Evolutionary conservation across 2,113 vertebrate species (phyloP), one percentile per base, ranked within the genome.

Genomic region (Athene cunicularia): DNA sequence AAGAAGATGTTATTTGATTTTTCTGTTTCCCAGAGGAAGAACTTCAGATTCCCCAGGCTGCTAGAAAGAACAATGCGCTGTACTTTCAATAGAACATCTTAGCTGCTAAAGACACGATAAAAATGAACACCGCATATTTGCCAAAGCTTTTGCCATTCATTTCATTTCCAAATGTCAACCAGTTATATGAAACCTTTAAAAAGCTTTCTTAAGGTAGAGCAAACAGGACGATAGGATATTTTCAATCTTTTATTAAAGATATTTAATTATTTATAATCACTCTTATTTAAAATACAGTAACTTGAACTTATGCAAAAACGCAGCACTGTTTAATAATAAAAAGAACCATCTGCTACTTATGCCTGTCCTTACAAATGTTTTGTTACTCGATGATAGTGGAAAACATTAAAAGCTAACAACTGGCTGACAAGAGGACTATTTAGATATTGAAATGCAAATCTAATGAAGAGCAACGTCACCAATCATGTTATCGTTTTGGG

Each of bases 151-250:
- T 5, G 6, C 76, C 76, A 93, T 96, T 92, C 77, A 95, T 89
- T 96, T 92, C 28, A 96, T 97, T 98, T 98, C 93, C 77, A 98
- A 98, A 98, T 98, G 97, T 95, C 98, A 98, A 96, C 64, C 73
- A 84, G 86, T 50, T 92, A 73, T 81, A 71, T 35, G 86, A 98
- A 97, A 95, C 56, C 92, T 96, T 95, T 93, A 80, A 47, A 94
- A 96, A 94, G 83, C 24, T 93, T 96, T 84, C 72, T 90, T 92
- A 93, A 90, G 71, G 81, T 58, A 93, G 24, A 97, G 47, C 71
- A 97, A 97, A 97, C 94, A 97, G 62, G 39, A 96, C 11, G 64
- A 50, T 32, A 73, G 81, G 73, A 39, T 90, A 91, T 67, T 94
- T 92, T 91, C 67, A 71, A 85, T 96, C 73, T 97, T 89, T 59